Evolutionary conservation across 2,888 invertebrate genomes (phyloP).

Genomic region (Theretra japonica): DNA sequence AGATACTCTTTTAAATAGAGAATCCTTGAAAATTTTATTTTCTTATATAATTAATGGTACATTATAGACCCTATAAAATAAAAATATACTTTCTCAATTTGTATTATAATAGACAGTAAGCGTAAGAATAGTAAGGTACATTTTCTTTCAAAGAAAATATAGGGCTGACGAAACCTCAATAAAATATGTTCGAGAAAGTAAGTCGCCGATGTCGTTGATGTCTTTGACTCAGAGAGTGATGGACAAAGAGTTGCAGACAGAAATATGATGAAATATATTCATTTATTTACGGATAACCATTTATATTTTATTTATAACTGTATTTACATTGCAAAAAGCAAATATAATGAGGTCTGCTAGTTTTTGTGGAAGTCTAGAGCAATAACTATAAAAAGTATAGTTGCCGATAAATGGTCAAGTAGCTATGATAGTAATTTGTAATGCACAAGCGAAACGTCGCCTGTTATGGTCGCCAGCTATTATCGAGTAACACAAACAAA

Average conservation of each 20-base stretch:
- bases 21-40: not conserved
- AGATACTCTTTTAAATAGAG: not conserved
- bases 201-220: conserved; percentile 54
- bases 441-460: conserved; percentile 48
- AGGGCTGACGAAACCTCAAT: not conserved
- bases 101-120: not conserved
- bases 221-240: conserved; percentile 48
- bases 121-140: not conserved
- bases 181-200: conserved; percentile 18
- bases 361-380: not conserved
- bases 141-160: not conserved
- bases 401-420: conserved; percentile 7
- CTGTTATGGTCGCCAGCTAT: conserved; percentile 59
- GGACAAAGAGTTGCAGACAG: not conserved
- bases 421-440: conserved; percentile 54
- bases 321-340: not conserved
- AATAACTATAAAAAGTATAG: not conserved
- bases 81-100: too few relatives aligned
- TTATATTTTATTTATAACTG: not conserved
- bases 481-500: conserved; percentile 65
- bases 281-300: not conserved
- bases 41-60: too few relatives aligned
- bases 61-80: not conserved
- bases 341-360: not conserved
- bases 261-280: not conserved